These are phyloP conservation scores for Frieseomelitta varia DNA, from an alignment of 1,140 invertebrate genomes.

Conservation along the genomic window DNA sequence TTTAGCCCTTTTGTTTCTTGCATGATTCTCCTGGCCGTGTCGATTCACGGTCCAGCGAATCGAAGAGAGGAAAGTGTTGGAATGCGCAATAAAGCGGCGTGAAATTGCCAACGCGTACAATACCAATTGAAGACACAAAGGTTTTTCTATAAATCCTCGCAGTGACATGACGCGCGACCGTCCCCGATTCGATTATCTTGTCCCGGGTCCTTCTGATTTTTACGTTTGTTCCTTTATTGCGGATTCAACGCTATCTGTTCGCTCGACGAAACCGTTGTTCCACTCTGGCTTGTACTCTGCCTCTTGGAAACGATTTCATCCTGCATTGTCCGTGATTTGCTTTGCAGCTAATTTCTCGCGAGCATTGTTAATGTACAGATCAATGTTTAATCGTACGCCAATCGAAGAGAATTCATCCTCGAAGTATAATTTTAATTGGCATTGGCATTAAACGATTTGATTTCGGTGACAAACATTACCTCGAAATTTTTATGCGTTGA, in stretches of 20 bases:
- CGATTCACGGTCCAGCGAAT: constrained; percentile 33
- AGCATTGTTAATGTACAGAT: neutral
- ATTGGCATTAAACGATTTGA: no score
- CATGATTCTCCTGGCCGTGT: neutral
- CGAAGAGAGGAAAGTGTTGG: constrained; percentile 48
- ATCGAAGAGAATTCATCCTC: no score
- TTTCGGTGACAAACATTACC: no score
- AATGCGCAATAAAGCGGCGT: constrained; percentile 64
- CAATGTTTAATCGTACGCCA: no score
- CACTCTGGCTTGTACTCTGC: neutral
- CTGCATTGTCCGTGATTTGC: neutral
- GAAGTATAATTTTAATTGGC: no score
- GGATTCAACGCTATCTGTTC: neutral
- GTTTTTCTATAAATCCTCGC: constrained; percentile 61
- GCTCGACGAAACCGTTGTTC: neutral
- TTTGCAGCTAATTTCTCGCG: neutral
- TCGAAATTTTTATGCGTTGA: no score
- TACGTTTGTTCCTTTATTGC: constrained; percentile 8
- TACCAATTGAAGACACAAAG: constrained; percentile 54
- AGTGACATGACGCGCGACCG: constrained; percentile 50
- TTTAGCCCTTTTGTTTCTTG: constrained; percentile 26
- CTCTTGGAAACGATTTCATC: neutral
- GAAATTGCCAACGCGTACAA: constrained; percentile 38
- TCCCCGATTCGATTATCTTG: constrained; percentile 51
- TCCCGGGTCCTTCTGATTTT: constrained; percentile 17